Evolutionary conservation across 2,888 invertebrate species (phyloP).

Genomic region (Ceriagrion tenellum): DNA sequence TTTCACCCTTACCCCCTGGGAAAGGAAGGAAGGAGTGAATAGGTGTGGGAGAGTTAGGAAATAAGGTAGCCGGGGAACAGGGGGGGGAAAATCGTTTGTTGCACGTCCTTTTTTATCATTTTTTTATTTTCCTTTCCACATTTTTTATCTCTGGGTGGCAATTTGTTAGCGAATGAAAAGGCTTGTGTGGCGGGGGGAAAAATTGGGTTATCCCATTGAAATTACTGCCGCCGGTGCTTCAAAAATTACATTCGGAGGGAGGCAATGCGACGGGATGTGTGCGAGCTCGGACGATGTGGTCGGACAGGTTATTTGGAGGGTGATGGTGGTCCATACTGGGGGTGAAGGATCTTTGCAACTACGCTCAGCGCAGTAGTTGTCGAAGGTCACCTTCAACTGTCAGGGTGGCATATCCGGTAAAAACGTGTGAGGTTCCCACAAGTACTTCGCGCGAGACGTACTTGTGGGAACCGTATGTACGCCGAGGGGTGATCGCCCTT

Average conservation of each 20-base stretch:
- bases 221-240: conserved; percentile 58
- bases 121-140: background rate
- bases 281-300: background rate
- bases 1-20: background rate
- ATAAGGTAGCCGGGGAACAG: background rate
- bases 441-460: no score
- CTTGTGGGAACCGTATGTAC: no score
- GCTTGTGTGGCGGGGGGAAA: background rate
- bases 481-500: background rate
- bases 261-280: background rate
- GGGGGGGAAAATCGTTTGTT: background rate
- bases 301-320: background rate
- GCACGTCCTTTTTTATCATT: background rate
- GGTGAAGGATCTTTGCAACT: background rate
- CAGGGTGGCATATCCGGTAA: no score
- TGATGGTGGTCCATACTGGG: background rate
- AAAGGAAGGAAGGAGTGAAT: background rate
- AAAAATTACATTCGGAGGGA: conserved; percentile 48
- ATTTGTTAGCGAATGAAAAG: conserved; percentile 49
- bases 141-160: conserved; percentile 31
- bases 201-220: conserved; percentile 48
- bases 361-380: background rate
- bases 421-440: no score
- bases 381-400: background rate
- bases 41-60: background rate